Base-by-base conservation (phyloP, 2,888 invertebrate genomes). In the Erynnis tages region DNA sequence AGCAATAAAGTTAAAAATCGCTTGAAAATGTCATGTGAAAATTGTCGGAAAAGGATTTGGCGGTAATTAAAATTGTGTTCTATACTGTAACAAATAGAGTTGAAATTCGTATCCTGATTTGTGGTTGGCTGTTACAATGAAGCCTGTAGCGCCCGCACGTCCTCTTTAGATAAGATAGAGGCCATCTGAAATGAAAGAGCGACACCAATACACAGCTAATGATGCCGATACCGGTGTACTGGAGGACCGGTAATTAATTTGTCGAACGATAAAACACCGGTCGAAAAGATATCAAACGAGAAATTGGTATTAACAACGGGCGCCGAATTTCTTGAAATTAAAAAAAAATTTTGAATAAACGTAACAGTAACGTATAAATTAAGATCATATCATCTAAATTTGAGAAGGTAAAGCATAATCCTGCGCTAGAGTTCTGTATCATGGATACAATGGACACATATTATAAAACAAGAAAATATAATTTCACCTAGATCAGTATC, bases 161-260 rank as follows among this genome's bases (percentile, higher is more conserved):
- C 88, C 88, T 88, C 86, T 86, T 83, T 89, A 83, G 88, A 89
- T 89, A 84, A 89, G 88, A 89, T 88, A 89, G 82, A 77, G 81
- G 79, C 78, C 76, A 82, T 77, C 77, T 80, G 78, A 81, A 83
- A 76, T 73, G 74, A 70, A 77, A 72, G 75, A 73, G 69, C 78
- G 86, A 79, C 88, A 86, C 82, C 82, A 84, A 85, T 85, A 78
- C 75, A 71, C 67, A 65, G 63, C 71, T 84, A 84, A 84, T 82
- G 80, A 77, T 76, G 75, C 73, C 67, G 80, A 82, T 79, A 64
- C 69, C 61, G 64, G 67, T 69, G 71, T 65, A 57, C 43, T 57
- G 58, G 67, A 52, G 57, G 77, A 77, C 80, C 76, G 76, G 79
- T 79, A 84, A 82, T 82, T 80, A 82, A 82, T 82, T 79, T 73